These are phyloP conservation scores for Pissodes strobi DNA, from an alignment of 1,140 invertebrate species.

Conservation along the genomic window DNA sequence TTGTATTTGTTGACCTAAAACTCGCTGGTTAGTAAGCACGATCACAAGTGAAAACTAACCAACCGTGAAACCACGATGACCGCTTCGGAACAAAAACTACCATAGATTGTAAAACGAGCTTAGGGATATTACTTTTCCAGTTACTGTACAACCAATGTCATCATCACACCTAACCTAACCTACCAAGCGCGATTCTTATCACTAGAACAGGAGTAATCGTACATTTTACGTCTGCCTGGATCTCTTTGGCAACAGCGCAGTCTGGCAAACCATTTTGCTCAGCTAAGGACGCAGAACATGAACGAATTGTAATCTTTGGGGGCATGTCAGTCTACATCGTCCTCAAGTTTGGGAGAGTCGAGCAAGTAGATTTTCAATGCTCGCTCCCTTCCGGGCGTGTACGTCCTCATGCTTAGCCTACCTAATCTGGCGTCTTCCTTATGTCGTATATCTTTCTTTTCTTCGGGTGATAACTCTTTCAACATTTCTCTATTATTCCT, in stretches of 20 bases:
- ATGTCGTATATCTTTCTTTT: constrained; percentile 64
- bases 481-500: constrained; percentile 69
- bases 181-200: background rate
- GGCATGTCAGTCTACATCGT: constrained; percentile 52
- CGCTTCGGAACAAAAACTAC: too few species aligned
- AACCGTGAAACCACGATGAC: too few species aligned
- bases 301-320: constrained; percentile 45
- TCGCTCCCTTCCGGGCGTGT: constrained; percentile 66
- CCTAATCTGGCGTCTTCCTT: constrained; percentile 63
- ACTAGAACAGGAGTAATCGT: background rate
- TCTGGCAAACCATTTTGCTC: constrained; percentile 9
- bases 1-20: too few species aligned
- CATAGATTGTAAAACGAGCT: too few species aligned
- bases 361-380: constrained; percentile 78
- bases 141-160: background rate
- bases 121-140: too few species aligned
- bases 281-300: constrained; percentile 48
- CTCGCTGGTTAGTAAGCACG: too few species aligned
- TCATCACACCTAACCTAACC: background rate
- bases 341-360: constrained; percentile 50
- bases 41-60: too few species aligned
- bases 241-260: constrained; percentile 5
- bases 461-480: constrained; percentile 64
- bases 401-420: constrained; percentile 55
- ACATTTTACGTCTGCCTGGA: background rate